These are phyloP conservation scores for Stichopus chloronotus DNA, from an alignment of 35 echinoderm and acorn worm species.

Conservation along the genomic window DNA sequence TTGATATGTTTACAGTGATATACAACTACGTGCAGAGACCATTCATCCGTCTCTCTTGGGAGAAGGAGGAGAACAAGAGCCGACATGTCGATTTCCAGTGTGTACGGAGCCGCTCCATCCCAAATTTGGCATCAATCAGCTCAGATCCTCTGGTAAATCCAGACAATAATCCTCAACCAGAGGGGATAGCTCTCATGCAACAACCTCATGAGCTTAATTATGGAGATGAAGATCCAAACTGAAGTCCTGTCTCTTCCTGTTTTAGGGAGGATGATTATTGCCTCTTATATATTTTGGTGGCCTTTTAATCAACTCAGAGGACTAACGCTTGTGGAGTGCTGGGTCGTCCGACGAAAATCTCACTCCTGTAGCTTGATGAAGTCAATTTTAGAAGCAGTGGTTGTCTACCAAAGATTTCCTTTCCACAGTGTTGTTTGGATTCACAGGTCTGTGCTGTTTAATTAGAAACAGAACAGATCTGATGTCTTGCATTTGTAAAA, in stretches of 20 bases:
- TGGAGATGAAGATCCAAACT: constrained; percentile 55
- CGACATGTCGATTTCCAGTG: constrained; percentile 98
- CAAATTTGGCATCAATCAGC: constrained; percentile 76
- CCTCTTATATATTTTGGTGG: neutral
- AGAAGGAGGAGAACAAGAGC: constrained; percentile 98
- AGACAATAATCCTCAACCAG: constrained; percentile 68
- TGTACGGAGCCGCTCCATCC: constrained; percentile 90
- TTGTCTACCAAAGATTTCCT: no score
- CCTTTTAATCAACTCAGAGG: neutral
- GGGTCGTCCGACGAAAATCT: neutral
- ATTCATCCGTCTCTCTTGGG: constrained; percentile 97
- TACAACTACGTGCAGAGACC: constrained; percentile 96
- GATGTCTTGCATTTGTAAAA: no score
- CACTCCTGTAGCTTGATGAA: no score
- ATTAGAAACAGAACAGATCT: no score
- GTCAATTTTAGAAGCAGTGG: no score
- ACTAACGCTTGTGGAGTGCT: neutral
- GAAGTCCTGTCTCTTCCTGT: neutral
- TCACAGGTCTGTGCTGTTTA: no score
- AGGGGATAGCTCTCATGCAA: constrained; percentile 77
- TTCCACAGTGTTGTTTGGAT: no score
- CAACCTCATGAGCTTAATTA: constrained; percentile 45
- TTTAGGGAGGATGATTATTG: neutral
- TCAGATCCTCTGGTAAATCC: constrained; percentile 59
- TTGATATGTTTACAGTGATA: constrained; percentile 63